Conservation (phyloP, 2,797 vertebrate genomes). For the Cyclura pinguis region DNA sequence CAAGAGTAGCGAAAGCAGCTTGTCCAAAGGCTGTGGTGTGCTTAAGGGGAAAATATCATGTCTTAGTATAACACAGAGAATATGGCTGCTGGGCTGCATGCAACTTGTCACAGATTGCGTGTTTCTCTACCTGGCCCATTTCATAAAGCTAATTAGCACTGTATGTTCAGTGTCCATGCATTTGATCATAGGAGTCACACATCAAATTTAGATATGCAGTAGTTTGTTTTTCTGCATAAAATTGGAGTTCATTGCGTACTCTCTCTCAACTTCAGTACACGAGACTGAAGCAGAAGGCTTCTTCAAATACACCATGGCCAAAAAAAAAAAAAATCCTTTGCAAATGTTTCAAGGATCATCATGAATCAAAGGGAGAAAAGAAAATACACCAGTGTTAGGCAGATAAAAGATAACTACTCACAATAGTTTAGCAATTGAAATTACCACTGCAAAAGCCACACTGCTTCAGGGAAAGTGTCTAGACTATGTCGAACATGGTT, state of each 20-base stretch:
- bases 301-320: background rate
- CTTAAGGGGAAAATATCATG: background rate
- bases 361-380: slow-evolving; percentile 1
- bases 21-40: background rate
- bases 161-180: background rate
- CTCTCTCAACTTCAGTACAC: background rate
- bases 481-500: slow-evolving; percentile 57
- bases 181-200: background rate
- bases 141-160: background rate
- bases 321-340: background rate
- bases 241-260: background rate
- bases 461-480: slow-evolving; percentile 60
- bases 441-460: slow-evolving; percentile 64
- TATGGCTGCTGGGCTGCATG: background rate
- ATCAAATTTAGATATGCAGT: background rate
- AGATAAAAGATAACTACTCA: slow-evolving; percentile 54
- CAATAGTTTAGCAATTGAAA: slow-evolving; percentile 57
- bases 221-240: slow-evolving; percentile 30
- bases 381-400: slow-evolving; percentile 41
- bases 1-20: background rate
- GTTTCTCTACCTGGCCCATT: background rate
- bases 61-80: background rate
- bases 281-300: slow-evolving; percentile 4
- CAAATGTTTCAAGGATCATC: background rate
- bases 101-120: background rate